Evolutionary conservation across 1,140 invertebrate genomes (phyloP).

Genomic region (Scylla paramamosain): DNA sequence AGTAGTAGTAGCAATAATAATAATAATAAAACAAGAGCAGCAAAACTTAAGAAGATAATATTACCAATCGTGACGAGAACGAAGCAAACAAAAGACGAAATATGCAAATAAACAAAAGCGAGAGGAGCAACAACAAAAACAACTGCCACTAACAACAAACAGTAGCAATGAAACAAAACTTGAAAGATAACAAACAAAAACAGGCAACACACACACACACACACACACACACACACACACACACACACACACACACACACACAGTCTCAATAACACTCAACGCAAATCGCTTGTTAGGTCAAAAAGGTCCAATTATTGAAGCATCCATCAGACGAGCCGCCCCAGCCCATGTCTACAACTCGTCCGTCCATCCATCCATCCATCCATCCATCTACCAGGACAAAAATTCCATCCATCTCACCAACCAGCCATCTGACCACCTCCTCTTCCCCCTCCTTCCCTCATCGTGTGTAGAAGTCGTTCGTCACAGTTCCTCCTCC

Average conservation of each 20-base stretch:
- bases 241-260: conserved; percentile 16
- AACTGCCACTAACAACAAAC: too few species aligned
- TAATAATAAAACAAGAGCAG: background rate
- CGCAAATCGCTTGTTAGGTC: background rate
- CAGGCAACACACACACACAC: background rate
- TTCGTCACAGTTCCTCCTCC: background rate
- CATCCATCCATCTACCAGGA: conserved; percentile 5
- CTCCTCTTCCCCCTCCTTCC: background rate
- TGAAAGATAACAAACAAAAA: background rate
- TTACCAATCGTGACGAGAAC: too few species aligned
- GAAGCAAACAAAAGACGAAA: too few species aligned
- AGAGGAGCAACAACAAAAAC: too few species aligned
- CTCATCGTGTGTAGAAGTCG: conserved; percentile 10
- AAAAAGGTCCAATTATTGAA: background rate
- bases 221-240: conserved; percentile 20
- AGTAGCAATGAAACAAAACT: background rate
- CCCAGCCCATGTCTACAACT: background rate
- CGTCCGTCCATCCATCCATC: background rate
- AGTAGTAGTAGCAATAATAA: too few species aligned
- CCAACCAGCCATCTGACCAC: conserved; percentile 29
- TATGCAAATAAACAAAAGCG: too few species aligned
- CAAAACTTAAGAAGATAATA: too few species aligned
- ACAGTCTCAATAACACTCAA: background rate
- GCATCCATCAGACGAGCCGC: background rate
- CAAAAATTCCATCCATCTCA: conserved; percentile 17